phyloP scores from a whole-genome alignment of 2,888 invertebrate species.

The Cryptus viduatorius region DNA sequence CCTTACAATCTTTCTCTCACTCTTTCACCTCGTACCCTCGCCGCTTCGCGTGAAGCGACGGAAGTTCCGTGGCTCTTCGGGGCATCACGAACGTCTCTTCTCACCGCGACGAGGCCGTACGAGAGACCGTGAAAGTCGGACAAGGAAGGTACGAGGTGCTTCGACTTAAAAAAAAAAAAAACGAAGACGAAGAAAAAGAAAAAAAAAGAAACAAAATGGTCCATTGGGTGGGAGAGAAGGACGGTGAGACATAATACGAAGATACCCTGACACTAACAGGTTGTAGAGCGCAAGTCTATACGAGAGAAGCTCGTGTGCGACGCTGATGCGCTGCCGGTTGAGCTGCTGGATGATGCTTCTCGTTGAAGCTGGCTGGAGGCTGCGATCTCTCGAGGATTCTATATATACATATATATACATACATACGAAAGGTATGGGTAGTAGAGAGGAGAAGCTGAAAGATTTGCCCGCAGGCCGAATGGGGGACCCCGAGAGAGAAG shows the following conservation, averaged over 20 bases:
- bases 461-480: slow-evolving; percentile 6
- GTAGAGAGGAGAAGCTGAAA: neutral
- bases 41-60: slow-evolving; percentile 68
- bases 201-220: slow-evolving; percentile 61
- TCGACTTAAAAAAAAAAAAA: slow-evolving; percentile 59
- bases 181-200: slow-evolving; percentile 40
- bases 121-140: slow-evolving; percentile 56
- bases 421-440: neutral
- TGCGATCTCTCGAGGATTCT: neutral
- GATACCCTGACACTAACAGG: slow-evolving; percentile 83
- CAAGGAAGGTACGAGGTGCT: slow-evolving; percentile 63
- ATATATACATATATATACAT: neutral
- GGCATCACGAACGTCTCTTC: slow-evolving; percentile 60
- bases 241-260: slow-evolving; percentile 80
- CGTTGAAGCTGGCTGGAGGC: slow-evolving; percentile 24
- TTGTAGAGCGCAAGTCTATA: slow-evolving; percentile 76
- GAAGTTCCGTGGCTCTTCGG: slow-evolving; percentile 54
- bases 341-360: slow-evolving; percentile 27
- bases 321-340: slow-evolving; percentile 31
- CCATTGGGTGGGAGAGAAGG: slow-evolving; percentile 72
- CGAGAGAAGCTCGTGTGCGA: slow-evolving; percentile 42
- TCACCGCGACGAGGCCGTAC: slow-evolving; percentile 28
- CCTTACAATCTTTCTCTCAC: slow-evolving; percentile 71
- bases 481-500: slow-evolving; percentile 43
- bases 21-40: slow-evolving; percentile 5